phyloP scores from a whole-genome alignment of 2,113 vertebrate genomes.

The Zapus hudsonius region DNA sequence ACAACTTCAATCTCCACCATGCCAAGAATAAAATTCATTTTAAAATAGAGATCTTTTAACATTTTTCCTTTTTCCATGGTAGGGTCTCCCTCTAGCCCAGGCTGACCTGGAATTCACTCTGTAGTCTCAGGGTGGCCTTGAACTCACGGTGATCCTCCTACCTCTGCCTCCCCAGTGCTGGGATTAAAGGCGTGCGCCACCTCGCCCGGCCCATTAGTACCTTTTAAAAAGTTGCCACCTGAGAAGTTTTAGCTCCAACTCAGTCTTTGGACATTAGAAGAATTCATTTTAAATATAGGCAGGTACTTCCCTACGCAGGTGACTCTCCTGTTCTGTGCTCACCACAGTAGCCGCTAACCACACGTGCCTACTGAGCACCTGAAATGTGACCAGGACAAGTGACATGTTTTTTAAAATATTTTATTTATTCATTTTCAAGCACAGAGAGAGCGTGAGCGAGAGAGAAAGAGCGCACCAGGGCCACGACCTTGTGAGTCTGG shows the following conservation, averaged over 20 bases:
- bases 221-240: neutral
- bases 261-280: neutral
- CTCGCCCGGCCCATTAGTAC: neutral
- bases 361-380: neutral
- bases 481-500: too few relatives aligned
- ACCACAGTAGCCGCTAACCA: neutral
- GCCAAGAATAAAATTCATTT: neutral
- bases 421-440: too few relatives aligned
- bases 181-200: too few relatives aligned
- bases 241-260: constrained; percentile 48
- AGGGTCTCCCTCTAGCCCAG: too few relatives aligned
- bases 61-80: neutral
- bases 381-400: neutral
- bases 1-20: constrained; percentile 64
- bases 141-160: too few relatives aligned
- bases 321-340: too few relatives aligned
- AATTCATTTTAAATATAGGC: constrained; percentile 58
- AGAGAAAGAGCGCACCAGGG: too few relatives aligned
- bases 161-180: too few relatives aligned
- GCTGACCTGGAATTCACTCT: too few relatives aligned
- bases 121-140: too few relatives aligned
- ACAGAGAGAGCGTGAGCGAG: too few relatives aligned
- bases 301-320: neutral
- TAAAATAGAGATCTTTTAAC: constrained; percentile 59
- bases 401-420: neutral